These are phyloP conservation scores for Lagria hirta DNA, from an alignment of 2,888 invertebrate genomes.

Conservation along the genomic window DNA sequence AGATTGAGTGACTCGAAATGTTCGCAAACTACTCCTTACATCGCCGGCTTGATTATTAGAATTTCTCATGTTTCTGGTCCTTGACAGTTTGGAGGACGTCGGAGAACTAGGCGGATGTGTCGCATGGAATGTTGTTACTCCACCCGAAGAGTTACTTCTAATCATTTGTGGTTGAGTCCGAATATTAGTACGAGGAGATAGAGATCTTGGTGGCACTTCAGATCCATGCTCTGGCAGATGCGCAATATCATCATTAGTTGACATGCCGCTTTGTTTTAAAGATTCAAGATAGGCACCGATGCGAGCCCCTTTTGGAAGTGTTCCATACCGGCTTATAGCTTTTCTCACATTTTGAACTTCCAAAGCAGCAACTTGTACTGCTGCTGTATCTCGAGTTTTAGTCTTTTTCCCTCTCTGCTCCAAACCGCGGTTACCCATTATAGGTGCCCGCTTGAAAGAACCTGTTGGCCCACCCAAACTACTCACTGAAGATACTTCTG, in stretches of 20 bases:
- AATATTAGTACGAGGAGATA: constrained; percentile 67
- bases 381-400: constrained; percentile 47
- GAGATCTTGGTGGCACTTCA: constrained; percentile 56
- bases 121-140: constrained; percentile 65
- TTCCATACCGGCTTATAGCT: constrained; percentile 93
- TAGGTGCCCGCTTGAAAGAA: constrained; percentile 61
- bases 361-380: constrained; percentile 83
- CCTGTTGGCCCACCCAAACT: constrained; percentile 55
- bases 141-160: constrained; percentile 84
- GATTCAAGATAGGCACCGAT: constrained; percentile 97
- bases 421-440: constrained; percentile 63
- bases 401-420: constrained; percentile 67
- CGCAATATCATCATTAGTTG: constrained; percentile 50
- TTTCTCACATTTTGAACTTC: constrained; percentile 95
- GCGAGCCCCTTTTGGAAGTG: constrained; percentile 92
- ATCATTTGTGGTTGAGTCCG: constrained; percentile 81
- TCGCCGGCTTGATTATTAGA: constrained; percentile 53
- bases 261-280: constrained; percentile 74
- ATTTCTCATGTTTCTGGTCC: constrained; percentile 57
- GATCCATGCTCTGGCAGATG: constrained; percentile 45
- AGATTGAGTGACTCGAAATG: constrained; percentile 50
- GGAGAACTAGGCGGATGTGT: constrained; percentile 62
- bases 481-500: constrained; percentile 54
- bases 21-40: constrained; percentile 50
- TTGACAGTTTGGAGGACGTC: constrained; percentile 61